A percentile compares a stretch with the other conserved stretches of the same genome.
These are phyloP conservation scores for Ranitomeya imitator DNA, from an alignment of 2,113 vertebrate genomes.

Conservation along the genomic window DNA sequence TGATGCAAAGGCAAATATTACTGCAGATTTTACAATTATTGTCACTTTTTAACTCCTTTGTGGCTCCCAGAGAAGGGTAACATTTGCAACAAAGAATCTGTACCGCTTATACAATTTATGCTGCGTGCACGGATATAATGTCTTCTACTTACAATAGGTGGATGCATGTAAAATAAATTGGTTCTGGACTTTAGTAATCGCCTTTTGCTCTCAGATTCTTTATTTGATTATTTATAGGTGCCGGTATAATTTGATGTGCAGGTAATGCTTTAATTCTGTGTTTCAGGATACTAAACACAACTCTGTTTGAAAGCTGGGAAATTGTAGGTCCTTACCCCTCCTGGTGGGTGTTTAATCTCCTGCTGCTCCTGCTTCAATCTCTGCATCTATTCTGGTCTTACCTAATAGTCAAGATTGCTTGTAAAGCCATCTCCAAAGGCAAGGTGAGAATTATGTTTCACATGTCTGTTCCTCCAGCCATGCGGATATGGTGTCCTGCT, in stretches of 20 bases:
- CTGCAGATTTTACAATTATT: neutral
- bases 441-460: constrained; percentile 79
- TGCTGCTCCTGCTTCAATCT: constrained; percentile 87
- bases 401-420: constrained; percentile 89
- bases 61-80: neutral
- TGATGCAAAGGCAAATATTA: neutral
- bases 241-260: neutral
- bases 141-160: neutral
- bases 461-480: neutral
- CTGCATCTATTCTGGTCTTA: constrained; percentile 95
- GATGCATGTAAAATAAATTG: neutral
- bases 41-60: neutral
- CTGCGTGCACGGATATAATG: neutral
- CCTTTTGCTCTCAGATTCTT: neutral
- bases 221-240: neutral
- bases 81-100: neutral
- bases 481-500: neutral
- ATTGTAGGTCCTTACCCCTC: constrained; percentile 93
- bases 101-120: neutral
- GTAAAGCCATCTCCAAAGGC: constrained; percentile 91
- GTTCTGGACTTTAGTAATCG: neutral
- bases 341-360: constrained; percentile 91
- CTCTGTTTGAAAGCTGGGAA: constrained; percentile 94
- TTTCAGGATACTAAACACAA: constrained; percentile 91
- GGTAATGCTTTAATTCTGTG: neutral